Base-by-base conservation (phyloP, 1,140 invertebrate species). In the Intoshia linei region DNA sequence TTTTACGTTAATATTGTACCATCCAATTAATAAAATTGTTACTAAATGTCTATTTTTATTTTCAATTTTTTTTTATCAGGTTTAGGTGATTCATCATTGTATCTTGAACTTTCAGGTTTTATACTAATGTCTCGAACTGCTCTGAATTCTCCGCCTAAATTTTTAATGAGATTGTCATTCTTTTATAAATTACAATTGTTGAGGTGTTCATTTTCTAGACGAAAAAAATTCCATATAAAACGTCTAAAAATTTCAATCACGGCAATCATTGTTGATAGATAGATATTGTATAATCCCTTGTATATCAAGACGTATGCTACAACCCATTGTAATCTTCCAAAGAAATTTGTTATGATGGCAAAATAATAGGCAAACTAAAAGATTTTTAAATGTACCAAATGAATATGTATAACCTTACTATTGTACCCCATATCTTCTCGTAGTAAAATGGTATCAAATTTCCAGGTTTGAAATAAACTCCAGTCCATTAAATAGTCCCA, bases 191-290 rank as follows among this genome's bases (percentile, higher is more conserved):
- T n/a, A n/a, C 84, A 95, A 62, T 98, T 98, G 60, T 98, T 98
- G 4, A 98, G 62, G 47, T 98, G 90, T 50, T 98, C 90, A 61
- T 98, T 98, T 61, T 98, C 90, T 42, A 98, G 55, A 1, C 90
- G 83, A 63, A 95, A 93, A 55, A 84, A 98, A 58, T 98, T 98
- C 90, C 90, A 98, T 24, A 98, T 70, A 61, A 98, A 98, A 39
- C 84, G 65, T 47, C 79, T 81, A 45, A 30, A 44, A 42, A 22
- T 14, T 4, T 31, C n/a, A 27, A 10, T 27, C n/a, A 27, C 24
- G 17, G 31, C 17, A 32, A 15, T 32, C 11, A 18, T 7, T 13
- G 17, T 32, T 10, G 7, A 32, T 10, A 11, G 7, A 32, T 13
- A 10, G 7, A 7, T 21, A 35, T 5, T 35, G 13, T 19, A 4